phyloP scores from a whole-genome alignment of 2,113 vertebrate genomes.

The Labeo catla region DNA sequence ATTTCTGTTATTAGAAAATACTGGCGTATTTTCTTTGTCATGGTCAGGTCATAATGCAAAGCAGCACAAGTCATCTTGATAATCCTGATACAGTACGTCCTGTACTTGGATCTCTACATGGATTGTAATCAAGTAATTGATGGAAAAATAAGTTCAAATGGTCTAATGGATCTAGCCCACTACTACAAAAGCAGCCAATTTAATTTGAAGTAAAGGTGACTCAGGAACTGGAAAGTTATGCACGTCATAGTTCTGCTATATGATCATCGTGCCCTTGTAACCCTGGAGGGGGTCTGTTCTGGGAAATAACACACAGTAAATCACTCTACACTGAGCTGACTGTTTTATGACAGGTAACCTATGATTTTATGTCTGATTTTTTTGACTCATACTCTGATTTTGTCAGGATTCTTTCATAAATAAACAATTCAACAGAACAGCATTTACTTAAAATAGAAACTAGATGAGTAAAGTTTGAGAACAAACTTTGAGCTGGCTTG shows the following conservation, averaged over 20 bases:
- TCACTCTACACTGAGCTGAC: not conserved
- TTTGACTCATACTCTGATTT: not conserved
- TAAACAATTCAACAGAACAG: not conserved
- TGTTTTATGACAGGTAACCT: not conserved
- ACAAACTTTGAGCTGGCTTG: no score
- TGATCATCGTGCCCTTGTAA: not conserved
- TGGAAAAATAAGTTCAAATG: not conserved
- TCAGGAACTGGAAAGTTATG: slow-evolving; percentile 10
- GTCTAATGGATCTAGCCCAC: slow-evolving; percentile 1
- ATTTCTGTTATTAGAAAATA: not conserved
- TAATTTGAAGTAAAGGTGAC: not conserved
- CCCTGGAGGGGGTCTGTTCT: not conserved
- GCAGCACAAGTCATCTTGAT: not conserved
- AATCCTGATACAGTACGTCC: not conserved
- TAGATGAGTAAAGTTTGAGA: no score
- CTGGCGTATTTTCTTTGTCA: not conserved
- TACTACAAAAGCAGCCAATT: not conserved
- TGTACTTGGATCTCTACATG: not conserved
- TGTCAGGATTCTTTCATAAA: not conserved
- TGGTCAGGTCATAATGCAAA: not conserved
- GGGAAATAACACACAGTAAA: slow-evolving; percentile 9
- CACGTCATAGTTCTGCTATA: not conserved
- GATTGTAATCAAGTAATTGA: not conserved
- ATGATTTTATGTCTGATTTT: not conserved
- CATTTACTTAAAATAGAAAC: not conserved